Conservation (phyloP, 2,797 vertebrate species). For the Euthynnus affinis region DNA sequence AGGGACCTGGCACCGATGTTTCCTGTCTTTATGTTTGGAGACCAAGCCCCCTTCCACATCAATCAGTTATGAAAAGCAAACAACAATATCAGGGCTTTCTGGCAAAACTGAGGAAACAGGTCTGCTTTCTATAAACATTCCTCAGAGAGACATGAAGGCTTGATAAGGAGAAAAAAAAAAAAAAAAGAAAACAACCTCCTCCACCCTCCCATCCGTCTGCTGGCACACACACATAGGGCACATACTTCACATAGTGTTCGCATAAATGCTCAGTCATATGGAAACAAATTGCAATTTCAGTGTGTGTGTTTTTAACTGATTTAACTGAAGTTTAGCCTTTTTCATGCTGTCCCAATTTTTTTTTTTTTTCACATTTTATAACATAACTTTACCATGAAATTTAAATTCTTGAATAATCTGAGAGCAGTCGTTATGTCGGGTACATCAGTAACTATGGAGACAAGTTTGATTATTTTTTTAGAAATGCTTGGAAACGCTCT, state of each 20-base stretch:
- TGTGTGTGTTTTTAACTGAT: constrained; percentile 18
- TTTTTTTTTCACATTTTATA: neutral
- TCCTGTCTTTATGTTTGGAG: constrained; percentile 77
- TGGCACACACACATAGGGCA: constrained; percentile 49
- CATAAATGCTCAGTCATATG: constrained; percentile 49
- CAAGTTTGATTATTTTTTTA: neutral
- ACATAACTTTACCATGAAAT: constrained; percentile 1
- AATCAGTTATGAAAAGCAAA: constrained; percentile 81
- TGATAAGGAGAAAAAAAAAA: constrained; percentile 69
- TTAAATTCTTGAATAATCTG: neutral
- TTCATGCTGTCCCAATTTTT: neutral
- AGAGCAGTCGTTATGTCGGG: neutral
- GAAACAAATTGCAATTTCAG: constrained; percentile 25
- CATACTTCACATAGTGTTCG: constrained; percentile 78
- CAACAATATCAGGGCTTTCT: constrained; percentile 74
- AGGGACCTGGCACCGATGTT: constrained; percentile 62
- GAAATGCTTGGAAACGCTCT: neutral
- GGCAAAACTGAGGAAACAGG: constrained; percentile 74
- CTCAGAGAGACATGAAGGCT: constrained; percentile 66
- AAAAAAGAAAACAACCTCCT: constrained; percentile 55
- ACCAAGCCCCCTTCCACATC: constrained; percentile 72
- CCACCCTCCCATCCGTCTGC: constrained; percentile 38
- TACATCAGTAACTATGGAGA: neutral
- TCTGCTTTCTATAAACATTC: constrained; percentile 84
- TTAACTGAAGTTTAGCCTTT: neutral